Conservation (phyloP, 2,113 vertebrate genomes). For the Takifugu bimaculatus region DNA sequence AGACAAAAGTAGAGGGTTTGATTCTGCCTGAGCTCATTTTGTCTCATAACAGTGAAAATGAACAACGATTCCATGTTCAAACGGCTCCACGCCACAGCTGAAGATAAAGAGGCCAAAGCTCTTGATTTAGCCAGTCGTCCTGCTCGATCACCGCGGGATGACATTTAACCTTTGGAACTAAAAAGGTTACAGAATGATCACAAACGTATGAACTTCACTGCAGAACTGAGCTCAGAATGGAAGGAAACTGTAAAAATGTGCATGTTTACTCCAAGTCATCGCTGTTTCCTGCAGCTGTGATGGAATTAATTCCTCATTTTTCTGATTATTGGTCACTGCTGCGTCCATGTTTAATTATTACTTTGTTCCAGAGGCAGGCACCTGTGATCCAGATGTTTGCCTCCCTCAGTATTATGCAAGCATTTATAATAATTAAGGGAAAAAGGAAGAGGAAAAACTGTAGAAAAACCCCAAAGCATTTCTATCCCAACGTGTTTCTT, state of each 20-base stretch:
- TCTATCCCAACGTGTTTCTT: background rate
- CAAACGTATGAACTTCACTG: too few relatives aligned
- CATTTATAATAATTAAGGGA: constrained; percentile 7
- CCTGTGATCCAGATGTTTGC: constrained; percentile 54
- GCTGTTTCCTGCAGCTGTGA: constrained; percentile 38
- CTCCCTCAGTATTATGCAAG: constrained; percentile 56
- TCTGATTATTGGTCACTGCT: constrained; percentile 39
- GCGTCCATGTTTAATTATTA: constrained; percentile 26
- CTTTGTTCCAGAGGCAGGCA: constrained; percentile 7
- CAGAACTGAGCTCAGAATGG: too few relatives aligned
- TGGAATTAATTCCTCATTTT: constrained; percentile 43
- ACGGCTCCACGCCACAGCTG: too few relatives aligned
- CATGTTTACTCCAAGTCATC: constrained; percentile 1
- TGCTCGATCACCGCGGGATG: too few relatives aligned
- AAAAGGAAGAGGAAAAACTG: constrained; percentile 6
- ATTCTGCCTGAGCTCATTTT: too few relatives aligned
- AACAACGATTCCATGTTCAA: too few relatives aligned
- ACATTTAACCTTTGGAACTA: too few relatives aligned
- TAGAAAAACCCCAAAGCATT: background rate
- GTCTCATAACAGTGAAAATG: too few relatives aligned
- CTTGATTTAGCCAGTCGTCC: too few relatives aligned
- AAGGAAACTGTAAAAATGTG: background rate
- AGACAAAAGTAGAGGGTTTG: too few relatives aligned
- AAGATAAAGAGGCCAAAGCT: too few relatives aligned
- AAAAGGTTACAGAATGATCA: too few relatives aligned